Conservation (phyloP, 2,797 vertebrate genomes). For the Fundulus diaphanus region DNA sequence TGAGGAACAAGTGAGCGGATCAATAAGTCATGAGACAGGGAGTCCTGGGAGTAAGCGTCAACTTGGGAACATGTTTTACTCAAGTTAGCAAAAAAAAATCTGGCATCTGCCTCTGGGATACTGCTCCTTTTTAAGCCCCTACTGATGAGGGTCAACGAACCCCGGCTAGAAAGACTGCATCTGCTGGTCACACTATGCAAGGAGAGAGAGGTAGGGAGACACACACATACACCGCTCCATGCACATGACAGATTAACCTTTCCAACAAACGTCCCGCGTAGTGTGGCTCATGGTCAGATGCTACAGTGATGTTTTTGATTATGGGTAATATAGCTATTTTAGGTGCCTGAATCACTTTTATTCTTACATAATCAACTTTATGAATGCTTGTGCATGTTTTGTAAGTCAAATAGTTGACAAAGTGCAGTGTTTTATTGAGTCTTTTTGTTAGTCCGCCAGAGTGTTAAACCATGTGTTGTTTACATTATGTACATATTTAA, state of each 20-base stretch:
- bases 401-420: not conserved
- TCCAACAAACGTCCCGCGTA: not conserved
- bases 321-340: not conserved
- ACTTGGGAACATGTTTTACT: not conserved
- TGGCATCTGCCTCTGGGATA: too few relatives aligned
- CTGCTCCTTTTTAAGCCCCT: not conserved
- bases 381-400: not conserved
- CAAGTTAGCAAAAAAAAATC: too few relatives aligned
- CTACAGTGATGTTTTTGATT: not conserved
- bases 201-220: not conserved
- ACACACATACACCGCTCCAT: too few relatives aligned
- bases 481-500: constrained; percentile 30
- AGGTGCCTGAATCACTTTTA: not conserved
- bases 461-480: not conserved
- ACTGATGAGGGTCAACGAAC: too few relatives aligned
- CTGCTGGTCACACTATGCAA: not conserved
- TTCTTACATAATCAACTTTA: too few relatives aligned
- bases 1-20: not conserved
- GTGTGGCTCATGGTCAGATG: not conserved
- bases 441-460: too few relatives aligned
- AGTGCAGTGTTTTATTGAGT: not conserved
- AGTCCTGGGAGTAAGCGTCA: not conserved
- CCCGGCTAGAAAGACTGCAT: too few relatives aligned
- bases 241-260: not conserved
- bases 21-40: too few relatives aligned